Evolutionary conservation across 2,113 vertebrate species (phyloP).

Genomic region (Paracanthobrama guichenoti): DNA sequence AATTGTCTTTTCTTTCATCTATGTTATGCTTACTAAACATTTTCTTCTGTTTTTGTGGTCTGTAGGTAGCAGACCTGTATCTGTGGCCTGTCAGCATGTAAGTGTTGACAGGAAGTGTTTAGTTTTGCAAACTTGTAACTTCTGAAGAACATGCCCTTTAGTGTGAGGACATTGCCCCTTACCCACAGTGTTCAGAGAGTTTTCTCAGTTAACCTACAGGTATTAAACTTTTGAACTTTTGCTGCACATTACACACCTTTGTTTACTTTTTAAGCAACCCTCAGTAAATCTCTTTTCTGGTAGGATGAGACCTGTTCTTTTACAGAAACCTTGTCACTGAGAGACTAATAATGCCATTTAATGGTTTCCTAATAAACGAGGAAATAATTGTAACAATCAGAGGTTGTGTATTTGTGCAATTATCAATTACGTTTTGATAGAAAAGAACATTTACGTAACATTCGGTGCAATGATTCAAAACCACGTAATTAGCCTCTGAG

Average conservation of each 20-base stretch:
- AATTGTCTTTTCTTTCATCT: not conserved
- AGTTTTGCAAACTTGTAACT: not conserved
- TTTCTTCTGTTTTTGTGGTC: conserved; percentile 10
- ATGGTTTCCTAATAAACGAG: not conserved
- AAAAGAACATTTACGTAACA: not conserved
- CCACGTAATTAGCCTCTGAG: too few relatives aligned
- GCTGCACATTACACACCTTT: not conserved
- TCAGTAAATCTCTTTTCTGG: not conserved
- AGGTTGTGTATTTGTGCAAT: not conserved
- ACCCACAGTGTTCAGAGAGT: not conserved
- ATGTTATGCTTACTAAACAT: not conserved
- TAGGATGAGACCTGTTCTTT: not conserved
- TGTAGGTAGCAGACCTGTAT: not conserved
- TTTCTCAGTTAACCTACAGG: not conserved
- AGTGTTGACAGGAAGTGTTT: not conserved
- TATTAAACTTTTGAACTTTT: not conserved
- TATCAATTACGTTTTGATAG: not conserved
- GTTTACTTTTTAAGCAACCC: not conserved
- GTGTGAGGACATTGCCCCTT: not conserved
- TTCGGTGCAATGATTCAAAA: not conserved
- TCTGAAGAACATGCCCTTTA: not conserved
- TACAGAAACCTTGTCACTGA: not conserved
- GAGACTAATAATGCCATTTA: not conserved
- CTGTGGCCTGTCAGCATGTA: not conserved
- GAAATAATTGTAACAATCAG: not conserved